phyloP scores from a whole-genome alignment of 1,140 invertebrate species.

The Orius insidiosus region DNA sequence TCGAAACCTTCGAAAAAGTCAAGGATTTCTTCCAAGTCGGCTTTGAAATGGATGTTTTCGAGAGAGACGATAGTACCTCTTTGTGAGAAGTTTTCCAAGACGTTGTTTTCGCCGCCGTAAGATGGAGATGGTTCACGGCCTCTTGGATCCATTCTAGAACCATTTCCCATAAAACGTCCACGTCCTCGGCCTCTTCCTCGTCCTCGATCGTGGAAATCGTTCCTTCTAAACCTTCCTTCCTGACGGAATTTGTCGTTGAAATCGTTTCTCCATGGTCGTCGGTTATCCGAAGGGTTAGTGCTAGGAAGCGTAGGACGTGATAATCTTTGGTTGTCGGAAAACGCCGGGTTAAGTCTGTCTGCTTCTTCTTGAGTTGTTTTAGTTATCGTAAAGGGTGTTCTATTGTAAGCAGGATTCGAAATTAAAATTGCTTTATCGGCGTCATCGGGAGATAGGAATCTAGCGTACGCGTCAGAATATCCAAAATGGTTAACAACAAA shows the following conservation, averaged over 20 bases:
- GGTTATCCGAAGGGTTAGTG: neutral
- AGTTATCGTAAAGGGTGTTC: slow-evolving; percentile 16
- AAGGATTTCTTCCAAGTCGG: slow-evolving; percentile 70
- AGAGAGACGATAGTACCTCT: slow-evolving; percentile 66
- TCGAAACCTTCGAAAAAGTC: slow-evolving; percentile 66
- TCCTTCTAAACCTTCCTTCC: neutral
- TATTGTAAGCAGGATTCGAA: slow-evolving; percentile 13
- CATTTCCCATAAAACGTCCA: too few relatives aligned
- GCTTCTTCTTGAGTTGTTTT: too few relatives aligned
- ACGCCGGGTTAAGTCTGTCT: too few relatives aligned
- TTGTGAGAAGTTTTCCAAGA: slow-evolving; percentile 45
- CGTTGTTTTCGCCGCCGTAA: slow-evolving; percentile 14
- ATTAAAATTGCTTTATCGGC: slow-evolving; percentile 44
- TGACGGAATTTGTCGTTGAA: too few relatives aligned
- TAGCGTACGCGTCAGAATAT: slow-evolving; percentile 55
- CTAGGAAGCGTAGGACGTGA: neutral
- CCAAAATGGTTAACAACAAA: slow-evolving; percentile 49
- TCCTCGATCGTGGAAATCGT: neutral
- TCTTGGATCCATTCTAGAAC: slow-evolving; percentile 18
- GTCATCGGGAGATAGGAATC: slow-evolving; percentile 57
- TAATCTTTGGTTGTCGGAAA: too few relatives aligned
- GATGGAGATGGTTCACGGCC: slow-evolving; percentile 14
- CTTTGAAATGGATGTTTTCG: slow-evolving; percentile 73
- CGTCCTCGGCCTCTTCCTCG: slow-evolving; percentile 7
- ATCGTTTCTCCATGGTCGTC: neutral